These are phyloP conservation scores for Craterocephalus amniculus DNA, from an alignment of 2,797 vertebrate species.

Conservation along the genomic window DNA sequence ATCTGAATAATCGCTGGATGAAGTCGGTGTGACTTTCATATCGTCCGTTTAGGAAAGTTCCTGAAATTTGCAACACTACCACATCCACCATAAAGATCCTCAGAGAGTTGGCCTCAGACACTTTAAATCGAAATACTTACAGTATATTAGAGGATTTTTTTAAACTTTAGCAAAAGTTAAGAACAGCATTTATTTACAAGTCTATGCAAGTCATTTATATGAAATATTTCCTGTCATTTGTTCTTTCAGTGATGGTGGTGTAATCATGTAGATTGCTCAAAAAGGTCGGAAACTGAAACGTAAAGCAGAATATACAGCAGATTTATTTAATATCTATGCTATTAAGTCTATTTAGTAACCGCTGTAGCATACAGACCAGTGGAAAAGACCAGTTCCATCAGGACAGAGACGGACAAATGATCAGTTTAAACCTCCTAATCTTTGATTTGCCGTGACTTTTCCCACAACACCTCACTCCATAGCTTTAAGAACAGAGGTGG, in stretches of 20 bases:
- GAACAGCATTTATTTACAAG: neutral
- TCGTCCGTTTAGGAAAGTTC: constrained; percentile 8
- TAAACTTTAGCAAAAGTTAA: neutral
- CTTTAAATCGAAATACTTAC: neutral
- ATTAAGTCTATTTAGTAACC: neutral
- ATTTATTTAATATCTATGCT: neutral
- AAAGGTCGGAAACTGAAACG: neutral
- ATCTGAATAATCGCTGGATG: constrained; percentile 3
- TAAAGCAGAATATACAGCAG: neutral
- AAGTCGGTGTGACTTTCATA: constrained; percentile 13
- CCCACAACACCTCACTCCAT: neutral
- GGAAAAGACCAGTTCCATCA: neutral
- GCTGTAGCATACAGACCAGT: neutral
- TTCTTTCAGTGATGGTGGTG: neutral
- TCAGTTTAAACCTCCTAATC: neutral
- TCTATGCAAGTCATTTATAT: neutral
- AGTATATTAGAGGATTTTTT: neutral
- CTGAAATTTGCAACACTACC: constrained; percentile 3
- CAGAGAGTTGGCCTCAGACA: neutral
- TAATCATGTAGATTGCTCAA: neutral
- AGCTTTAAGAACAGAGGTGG: neutral
- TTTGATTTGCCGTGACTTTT: neutral
- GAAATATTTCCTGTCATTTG: neutral
- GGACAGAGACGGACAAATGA: neutral
- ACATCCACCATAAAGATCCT: neutral